Evolutionary conservation across 2,113 vertebrate genomes (phyloP).

Genomic region (Phalacrocorax carbo): DNA sequence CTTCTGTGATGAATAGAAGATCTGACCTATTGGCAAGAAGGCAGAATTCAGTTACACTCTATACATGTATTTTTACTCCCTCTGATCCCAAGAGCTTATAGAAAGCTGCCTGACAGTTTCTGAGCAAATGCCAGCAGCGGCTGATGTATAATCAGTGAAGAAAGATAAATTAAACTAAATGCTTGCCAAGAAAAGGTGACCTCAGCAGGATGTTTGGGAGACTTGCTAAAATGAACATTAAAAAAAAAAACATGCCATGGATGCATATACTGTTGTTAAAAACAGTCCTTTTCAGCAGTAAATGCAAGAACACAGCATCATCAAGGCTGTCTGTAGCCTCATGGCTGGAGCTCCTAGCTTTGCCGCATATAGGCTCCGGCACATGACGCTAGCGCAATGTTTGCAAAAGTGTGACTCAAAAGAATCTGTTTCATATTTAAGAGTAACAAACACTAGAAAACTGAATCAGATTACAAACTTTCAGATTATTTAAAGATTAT

Average conservation of each 20-base stretch:
- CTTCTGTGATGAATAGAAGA: not conserved
- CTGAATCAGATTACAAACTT: not conserved
- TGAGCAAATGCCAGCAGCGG: not conserved
- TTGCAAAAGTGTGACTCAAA: too few species aligned
- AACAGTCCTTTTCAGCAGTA: not conserved
- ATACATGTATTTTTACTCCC: not conserved
- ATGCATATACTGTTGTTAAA: not conserved
- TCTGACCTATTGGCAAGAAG: not conserved
- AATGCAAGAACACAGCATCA: not conserved
- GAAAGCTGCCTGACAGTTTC: not conserved
- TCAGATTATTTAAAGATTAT: not conserved
- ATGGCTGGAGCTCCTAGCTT: not conserved
- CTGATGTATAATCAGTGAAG: not conserved
- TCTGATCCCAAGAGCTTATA: not conserved
- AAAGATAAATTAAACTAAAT: not conserved
- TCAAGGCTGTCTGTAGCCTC: not conserved
- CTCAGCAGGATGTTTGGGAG: not conserved
- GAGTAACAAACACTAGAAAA: not conserved
- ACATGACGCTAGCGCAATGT: rapidly evolving
- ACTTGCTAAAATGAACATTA: not conserved
- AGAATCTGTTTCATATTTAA: too few species aligned
- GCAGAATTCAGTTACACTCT: not conserved
- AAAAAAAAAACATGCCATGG: not conserved
- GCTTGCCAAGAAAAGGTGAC: not conserved
- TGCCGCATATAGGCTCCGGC: not conserved